Evolutionary conservation across 2,797 vertebrate genomes (phyloP), one percentile per base, ranked within the genome.

Genomic region (Poecilia velifera): DNA sequence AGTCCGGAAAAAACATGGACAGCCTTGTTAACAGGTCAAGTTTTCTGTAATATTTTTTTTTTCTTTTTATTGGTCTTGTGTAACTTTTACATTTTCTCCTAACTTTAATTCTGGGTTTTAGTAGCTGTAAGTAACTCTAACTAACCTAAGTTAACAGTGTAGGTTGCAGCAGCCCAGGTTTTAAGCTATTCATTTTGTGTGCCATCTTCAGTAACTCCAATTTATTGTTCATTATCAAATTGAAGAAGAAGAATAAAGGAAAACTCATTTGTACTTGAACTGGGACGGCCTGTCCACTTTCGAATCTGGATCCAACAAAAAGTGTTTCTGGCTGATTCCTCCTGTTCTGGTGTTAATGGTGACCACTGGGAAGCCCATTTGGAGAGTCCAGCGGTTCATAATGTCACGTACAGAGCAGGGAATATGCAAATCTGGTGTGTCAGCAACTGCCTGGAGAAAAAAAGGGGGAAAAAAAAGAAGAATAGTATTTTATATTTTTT

Each of bases 301-400:
- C 6, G 97, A 94, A 0, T 81, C 59, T 0, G 95, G 91, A 82
- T 98, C 96, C 76, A 98, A 82, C 41, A 99, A 96, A 89, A 99
- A 99, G 93, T 99, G 97, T 46, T 92, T 49, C 94, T 99, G 98
- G 59, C 1, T 91, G 88, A 99, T 0, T 0, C 0, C 0, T 79
- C 98, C 98, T 0, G 59, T 94, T 1, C 0, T 0, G 1, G 98
- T 99, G 89, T 99, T 1, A 14, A 98, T 93, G 0, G 95, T 98
- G 79, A 99, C 88, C 70, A 99, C 87, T 0, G 98, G 98, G 85
- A 97, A 99, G 76, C 98, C 98, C 98, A 99, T 99, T 91, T 99
- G 98, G 46, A 98, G 96, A 0, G 91, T 97, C 98, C 98, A 99
- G 78, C 95, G 96, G 81, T 97, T 96, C 98, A 99, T 99, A 91